A percentile compares a stretch with the other conserved stretches of the same genome.
These are phyloP conservation scores for Erebia aethiops DNA, from an alignment of 2,888 invertebrate genomes.

Conservation along the genomic window DNA sequence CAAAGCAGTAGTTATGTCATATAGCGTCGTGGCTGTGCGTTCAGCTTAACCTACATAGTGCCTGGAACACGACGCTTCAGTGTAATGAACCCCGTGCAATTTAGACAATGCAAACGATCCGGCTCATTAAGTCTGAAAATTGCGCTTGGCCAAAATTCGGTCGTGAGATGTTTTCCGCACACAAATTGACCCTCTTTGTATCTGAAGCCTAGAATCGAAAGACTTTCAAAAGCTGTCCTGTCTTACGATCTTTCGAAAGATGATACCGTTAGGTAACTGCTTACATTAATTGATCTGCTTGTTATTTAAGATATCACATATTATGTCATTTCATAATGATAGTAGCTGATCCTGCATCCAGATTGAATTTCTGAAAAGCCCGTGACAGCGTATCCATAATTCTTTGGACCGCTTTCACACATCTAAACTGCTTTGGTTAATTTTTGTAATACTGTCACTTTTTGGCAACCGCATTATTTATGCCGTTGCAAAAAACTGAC, in stretches of 20 bases:
- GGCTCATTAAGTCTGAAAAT: slow-evolving; percentile 21
- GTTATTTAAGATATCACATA: too few species aligned
- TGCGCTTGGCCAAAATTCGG: slow-evolving; percentile 17
- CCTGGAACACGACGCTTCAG: slow-evolving; percentile 7
- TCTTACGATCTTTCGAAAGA: background rate
- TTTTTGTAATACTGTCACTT: too few species aligned
- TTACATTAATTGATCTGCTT: too few species aligned
- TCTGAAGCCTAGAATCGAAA: background rate
- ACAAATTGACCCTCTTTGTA: slow-evolving; percentile 2
- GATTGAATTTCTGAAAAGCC: too few species aligned
- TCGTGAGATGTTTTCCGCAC: slow-evolving; percentile 1
- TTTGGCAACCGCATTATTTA: too few species aligned
- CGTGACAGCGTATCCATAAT: too few species aligned
- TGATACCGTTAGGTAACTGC: too few species aligned
- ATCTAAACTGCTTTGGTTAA: too few species aligned
- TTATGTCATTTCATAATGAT: too few species aligned
- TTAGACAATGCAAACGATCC: slow-evolving; percentile 7
- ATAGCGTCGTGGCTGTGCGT: background rate
- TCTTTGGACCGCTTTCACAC: too few species aligned
- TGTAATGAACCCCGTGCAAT: slow-evolving; percentile 17
- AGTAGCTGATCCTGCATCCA: too few species aligned
- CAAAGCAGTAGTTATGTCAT: background rate
- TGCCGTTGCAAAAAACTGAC: too few species aligned
- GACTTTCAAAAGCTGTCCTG: background rate
- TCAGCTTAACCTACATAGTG: slow-evolving; percentile 19